Evolutionary conservation across 1,140 invertebrate genomes (phyloP).

Genomic region (Parasteatoda tepidariorum): DNA sequence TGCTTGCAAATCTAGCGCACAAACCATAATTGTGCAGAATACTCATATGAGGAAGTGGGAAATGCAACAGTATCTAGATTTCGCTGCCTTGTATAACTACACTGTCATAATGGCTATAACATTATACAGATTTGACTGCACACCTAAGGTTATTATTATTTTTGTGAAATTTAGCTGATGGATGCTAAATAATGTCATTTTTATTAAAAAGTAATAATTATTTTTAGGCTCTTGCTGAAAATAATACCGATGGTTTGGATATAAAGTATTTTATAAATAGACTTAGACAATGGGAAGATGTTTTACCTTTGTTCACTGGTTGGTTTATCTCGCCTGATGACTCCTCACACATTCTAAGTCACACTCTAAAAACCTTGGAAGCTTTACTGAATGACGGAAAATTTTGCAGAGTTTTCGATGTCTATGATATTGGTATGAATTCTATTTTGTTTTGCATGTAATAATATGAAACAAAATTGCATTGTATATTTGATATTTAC

Average conservation of each 20-base stretch:
- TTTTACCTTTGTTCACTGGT: constrained; percentile 9
- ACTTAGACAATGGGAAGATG: constrained; percentile 28
- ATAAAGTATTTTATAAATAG: constrained; percentile 20
- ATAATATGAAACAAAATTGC: neutral
- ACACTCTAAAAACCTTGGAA: neutral
- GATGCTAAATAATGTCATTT: neutral
- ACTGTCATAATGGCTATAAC: constrained; percentile 51
- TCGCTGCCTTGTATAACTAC: constrained; percentile 27
- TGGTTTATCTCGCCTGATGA: constrained; percentile 49
- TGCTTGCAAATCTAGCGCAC: constrained; percentile 4
- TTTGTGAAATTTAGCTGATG: neutral
- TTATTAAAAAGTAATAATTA: too few relatives aligned
- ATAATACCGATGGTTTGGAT: constrained; percentile 32
- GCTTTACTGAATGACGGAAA: constrained; percentile 14
- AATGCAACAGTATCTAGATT: constrained; percentile 39
- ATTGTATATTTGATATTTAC: neutral
- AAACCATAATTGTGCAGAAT: constrained; percentile 40
- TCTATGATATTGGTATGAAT: constrained; percentile 32
- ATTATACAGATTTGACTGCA: constrained; percentile 34
- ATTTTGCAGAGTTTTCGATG: constrained; percentile 26
- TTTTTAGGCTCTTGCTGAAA: constrained; percentile 36
- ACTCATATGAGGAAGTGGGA: constrained; percentile 51
- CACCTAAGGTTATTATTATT: constrained; percentile 2
- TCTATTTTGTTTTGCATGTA: neutral
- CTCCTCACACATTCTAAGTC: constrained; percentile 4